Evolutionary conservation across 2,797 vertebrate species (phyloP).

Genomic region (Tragelaphus eurycerus): DNA sequence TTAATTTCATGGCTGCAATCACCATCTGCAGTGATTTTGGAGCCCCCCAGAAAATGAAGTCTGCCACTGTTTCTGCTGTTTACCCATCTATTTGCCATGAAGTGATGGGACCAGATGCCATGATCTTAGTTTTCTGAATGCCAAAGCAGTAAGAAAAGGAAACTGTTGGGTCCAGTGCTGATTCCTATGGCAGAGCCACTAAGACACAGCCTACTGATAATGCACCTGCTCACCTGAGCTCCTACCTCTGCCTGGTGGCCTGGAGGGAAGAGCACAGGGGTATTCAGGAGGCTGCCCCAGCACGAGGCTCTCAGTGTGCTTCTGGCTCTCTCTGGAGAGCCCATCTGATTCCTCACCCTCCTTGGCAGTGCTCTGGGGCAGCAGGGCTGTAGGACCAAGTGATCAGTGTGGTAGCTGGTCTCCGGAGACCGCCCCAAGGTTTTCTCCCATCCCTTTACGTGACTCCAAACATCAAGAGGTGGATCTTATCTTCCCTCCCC

Average conservation of each 20-base stretch:
- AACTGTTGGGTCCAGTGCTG: neutral
- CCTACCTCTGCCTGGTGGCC: neutral
- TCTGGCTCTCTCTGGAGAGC: neutral
- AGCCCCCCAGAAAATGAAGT: rapidly evolving
- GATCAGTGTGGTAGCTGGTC: neutral
- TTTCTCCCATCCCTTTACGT: neutral
- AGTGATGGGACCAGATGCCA: neutral
- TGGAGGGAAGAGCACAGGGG: neutral
- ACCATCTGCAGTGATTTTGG: neutral
- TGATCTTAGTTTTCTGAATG: neutral
- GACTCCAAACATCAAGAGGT: neutral
- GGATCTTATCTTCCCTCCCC: neutral
- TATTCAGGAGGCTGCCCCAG: neutral
- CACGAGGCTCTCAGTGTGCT: neutral
- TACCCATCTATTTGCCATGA: neutral
- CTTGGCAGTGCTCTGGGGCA: neutral
- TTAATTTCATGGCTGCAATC: neutral
- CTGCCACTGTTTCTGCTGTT: neutral
- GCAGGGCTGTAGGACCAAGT: neutral
- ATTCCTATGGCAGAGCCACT: neutral
- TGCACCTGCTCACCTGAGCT: rapidly evolving
- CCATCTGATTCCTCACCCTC: neutral
- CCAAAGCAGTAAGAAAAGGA: neutral
- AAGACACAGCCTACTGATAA: neutral
- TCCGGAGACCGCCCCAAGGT: neutral